A percentile compares a stretch with the other conserved stretches of the same genome.
Evolutionary conservation across 2,113 vertebrate genomes (phyloP).

Genomic region (Amazona vittata): DNA sequence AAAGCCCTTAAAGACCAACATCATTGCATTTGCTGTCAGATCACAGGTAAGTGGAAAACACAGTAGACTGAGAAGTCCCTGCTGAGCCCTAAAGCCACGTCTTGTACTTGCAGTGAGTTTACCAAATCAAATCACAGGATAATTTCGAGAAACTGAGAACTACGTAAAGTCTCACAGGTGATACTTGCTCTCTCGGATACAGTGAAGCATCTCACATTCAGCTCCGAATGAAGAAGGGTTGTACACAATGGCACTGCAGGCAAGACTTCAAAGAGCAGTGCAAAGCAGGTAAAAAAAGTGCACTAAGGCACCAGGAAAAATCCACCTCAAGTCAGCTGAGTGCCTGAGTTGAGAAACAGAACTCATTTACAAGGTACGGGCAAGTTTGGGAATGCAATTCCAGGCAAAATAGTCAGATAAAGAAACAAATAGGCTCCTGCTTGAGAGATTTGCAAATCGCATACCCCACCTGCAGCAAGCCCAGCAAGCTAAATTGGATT

Average conservation of each 20-base stretch:
- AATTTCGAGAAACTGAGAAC: conserved; percentile 19
- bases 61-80: background rate
- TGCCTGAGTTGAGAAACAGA: background rate
- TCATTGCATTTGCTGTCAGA: background rate
- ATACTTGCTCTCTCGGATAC: background rate
- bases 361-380: background rate
- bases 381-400: background rate
- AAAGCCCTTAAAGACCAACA: background rate
- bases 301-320: background rate
- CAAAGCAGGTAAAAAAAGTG: background rate
- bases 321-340: background rate
- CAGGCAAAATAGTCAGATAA: conserved; percentile 1
- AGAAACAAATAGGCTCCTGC: conserved; percentile 4
- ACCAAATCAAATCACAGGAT: conserved; percentile 2
- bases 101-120: conserved; percentile 3
- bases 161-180: background rate
- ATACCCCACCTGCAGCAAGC: background rate
- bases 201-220: background rate
- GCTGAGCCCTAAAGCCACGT: background rate
- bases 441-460: conserved; percentile 31
- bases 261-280: background rate
- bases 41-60: background rate
- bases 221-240: background rate
- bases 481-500: conserved; percentile 25
- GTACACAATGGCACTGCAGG: background rate